phyloP scores from a whole-genome alignment of 2,113 vertebrate species.

The Malurus alboscapulatus region DNA sequence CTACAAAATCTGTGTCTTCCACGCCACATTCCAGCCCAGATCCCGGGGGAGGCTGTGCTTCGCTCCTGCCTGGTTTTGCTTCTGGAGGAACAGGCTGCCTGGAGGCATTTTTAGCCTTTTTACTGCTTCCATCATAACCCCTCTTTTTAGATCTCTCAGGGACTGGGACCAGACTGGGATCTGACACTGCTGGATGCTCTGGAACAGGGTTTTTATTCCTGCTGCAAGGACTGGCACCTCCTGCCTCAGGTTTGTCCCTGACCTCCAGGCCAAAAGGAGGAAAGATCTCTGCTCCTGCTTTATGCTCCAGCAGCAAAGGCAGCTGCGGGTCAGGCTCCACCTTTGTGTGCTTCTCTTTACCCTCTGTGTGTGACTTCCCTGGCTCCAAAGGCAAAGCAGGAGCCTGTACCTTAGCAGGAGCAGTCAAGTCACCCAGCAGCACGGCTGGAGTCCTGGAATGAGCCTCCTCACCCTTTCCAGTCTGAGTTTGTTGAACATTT shows the following conservation, averaged over 20 bases:
- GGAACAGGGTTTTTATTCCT: neutral
- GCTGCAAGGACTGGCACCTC: neutral
- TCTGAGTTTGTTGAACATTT: accelerated
- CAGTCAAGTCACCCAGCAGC: neutral
- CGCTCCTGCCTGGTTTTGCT: neutral
- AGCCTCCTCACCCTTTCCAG: neutral
- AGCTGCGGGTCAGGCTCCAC: neutral
- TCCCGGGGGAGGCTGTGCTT: neutral
- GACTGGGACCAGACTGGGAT: neutral
- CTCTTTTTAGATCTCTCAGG: conserved; percentile 16
- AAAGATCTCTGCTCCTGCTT: neutral
- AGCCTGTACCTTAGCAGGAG: neutral
- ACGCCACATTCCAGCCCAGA: neutral
- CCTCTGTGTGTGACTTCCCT: accelerated
- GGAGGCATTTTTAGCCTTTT: conserved; percentile 1
- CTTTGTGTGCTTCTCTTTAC: neutral
- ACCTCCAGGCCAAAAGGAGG: neutral
- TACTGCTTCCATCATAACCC: conserved; percentile 39
- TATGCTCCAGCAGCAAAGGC: neutral
- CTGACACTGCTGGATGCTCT: neutral
- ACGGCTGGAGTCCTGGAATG: accelerated
- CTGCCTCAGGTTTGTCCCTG: neutral
- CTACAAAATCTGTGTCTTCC: conserved; percentile 31
- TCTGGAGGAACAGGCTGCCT: neutral
- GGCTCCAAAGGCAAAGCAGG: neutral